phyloP scores from a whole-genome alignment of 2,113 vertebrate genomes.

The Aldabrachelys gigantea region DNA sequence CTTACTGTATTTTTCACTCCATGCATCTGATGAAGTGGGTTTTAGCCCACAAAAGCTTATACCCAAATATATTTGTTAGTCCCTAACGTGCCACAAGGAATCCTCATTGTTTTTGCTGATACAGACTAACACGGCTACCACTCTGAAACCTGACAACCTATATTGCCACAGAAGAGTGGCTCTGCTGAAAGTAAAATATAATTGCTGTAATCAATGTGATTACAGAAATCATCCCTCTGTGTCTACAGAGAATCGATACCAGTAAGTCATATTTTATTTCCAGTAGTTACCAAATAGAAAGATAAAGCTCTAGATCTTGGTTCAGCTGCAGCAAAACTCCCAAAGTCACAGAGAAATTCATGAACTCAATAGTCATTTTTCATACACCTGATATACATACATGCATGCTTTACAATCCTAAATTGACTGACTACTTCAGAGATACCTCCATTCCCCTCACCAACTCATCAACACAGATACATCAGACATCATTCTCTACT shows the following conservation, averaged over 20 bases:
- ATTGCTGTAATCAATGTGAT: background rate
- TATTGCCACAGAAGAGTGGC: background rate
- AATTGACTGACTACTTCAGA: background rate
- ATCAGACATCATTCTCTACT: background rate
- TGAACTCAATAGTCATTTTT: background rate
- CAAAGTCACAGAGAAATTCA: background rate
- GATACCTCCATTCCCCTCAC: background rate
- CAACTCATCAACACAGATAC: fast-evolving
- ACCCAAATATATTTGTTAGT: too few relatives aligned
- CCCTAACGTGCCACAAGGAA: too few relatives aligned
- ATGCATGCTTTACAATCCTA: fast-evolving
- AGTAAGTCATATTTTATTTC: background rate
- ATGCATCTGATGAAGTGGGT: too few relatives aligned
- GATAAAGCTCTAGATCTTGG: background rate
- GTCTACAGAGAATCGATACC: background rate
- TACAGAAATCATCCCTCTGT: background rate
- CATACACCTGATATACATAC: background rate
- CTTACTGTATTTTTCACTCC: too few relatives aligned
- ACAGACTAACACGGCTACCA: too few relatives aligned
- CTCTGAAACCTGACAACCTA: background rate
- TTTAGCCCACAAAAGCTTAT: too few relatives aligned
- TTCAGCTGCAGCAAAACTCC: background rate
- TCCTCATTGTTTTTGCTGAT: too few relatives aligned
- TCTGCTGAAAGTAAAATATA: background rate
- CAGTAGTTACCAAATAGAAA: background rate